Base-by-base conservation (phyloP, 2,888 invertebrate species). In the Imbricaverruca yamaguchii region DNA sequence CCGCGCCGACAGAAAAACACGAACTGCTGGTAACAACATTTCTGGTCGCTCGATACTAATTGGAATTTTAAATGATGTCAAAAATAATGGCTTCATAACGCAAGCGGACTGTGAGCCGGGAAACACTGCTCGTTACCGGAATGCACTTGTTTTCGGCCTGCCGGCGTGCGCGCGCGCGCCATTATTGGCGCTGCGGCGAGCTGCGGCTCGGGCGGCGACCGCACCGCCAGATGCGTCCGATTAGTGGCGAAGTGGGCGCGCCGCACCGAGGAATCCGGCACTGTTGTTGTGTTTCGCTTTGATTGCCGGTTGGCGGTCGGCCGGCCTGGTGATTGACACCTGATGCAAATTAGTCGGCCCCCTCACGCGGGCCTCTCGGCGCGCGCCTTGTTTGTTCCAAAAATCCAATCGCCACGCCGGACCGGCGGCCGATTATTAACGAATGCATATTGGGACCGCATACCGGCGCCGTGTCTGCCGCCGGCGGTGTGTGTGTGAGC, bases 21-120 rank as follows among this genome's bases (percentile, higher is more conserved):
- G 53, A 55, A 55, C 53, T n/a, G 18, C 74, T 74, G 21, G 74
- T 74, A 55, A 74, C 74, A 74, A 55, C 74, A 74, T 74, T 65
- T 53, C 74, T 69, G 39, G 15, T 21, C 55, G 39, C 15, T 12
- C 53, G 10, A 53, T 53, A 55, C 74, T 74, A 74, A 74, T 74
- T 74, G 74, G 74, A 74, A 74, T 74, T 74, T 74, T 74, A 74
- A 74, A 74, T 74, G 74, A 55, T 55, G 74, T 74, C 74, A 74
- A 74, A 74, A 74, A 74, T 74, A 74, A 74, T 74, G 74, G 55
- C 74, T 74, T 74, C 74, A 74, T 74, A 74, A 11, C 53, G 74
- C 55, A 21, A 55, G 23, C 74, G 74, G 74, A 74, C 53, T 55
- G 74, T 55, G 74, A 55, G 59, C 15, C 59, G 59, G 59, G 59